Evolutionary conservation across 2,797 vertebrate species (phyloP), one percentile per base, ranked within the genome.

Genomic region (Valencia hispanica): DNA sequence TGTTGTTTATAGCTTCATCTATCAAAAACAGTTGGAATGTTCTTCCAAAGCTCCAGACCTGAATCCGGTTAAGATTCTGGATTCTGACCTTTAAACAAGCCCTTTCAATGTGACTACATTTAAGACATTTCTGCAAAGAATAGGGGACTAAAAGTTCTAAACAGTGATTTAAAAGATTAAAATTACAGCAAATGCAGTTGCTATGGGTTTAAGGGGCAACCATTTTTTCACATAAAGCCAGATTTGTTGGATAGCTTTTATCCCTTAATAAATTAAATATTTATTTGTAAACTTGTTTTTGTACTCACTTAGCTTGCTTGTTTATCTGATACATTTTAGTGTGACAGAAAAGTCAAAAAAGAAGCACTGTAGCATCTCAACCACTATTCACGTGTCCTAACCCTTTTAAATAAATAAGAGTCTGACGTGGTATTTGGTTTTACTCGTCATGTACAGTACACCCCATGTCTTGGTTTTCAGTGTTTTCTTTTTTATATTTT

Each of bases 351-450:
- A 36, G 5, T 4, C 9, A 25, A 1, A 12, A 41, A 5, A 41
- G 17, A 66, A 41, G 10, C 5, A 25, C 12, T n/a, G 17, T 39
- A 12, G 9, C 34, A 6, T n/a, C 39, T 43, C 43, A 66, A n/a
- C 53, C 22, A 43, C 4, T 65, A 39, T 41, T 11, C 5, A 41
- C 36, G 12, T 66, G 39, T n/a, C 12, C 12, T 14, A 43, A 43
- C 65, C 22, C 25, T 41, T 68, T 43, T 15, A 68, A 27, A 27
- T 43, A 68, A 68, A 68, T 27, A 55, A 55, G 65, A 68, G 12
- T 41, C 68, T 10, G 43, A 74, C 36, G 41, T 79, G 57, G 83
- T 87, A 89, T 90, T 86, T 91, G 87, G 72, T 87, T 89, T 90
- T 86, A 59, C 50, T 74, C 57, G 82, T 53, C 47, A 72, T 70